Evolutionary conservation across 2,797 vertebrate genomes (phyloP).

Genomic region (Sylvilagus floridanus): DNA sequence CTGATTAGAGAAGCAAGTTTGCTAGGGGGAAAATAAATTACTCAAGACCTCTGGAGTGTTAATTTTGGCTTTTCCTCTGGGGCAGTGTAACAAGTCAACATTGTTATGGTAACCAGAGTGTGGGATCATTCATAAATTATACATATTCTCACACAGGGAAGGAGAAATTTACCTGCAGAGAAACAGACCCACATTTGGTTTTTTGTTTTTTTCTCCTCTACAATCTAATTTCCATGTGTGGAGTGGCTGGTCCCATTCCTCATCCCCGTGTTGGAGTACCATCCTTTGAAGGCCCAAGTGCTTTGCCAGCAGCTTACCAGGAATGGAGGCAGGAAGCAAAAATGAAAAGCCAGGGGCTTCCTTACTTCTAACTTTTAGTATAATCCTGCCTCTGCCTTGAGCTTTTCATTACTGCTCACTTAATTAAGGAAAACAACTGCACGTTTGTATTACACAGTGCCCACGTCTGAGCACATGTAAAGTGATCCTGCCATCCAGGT

Average conservation of each 20-base stretch:
- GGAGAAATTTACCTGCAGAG: slow-evolving; percentile 43
- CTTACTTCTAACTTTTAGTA: slow-evolving; percentile 51
- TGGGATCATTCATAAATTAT: neutral
- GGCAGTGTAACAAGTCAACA: neutral
- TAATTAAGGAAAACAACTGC: slow-evolving; percentile 64
- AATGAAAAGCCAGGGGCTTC: slow-evolving; percentile 50
- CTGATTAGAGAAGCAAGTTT: slow-evolving; percentile 17
- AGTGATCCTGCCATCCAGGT: neutral
- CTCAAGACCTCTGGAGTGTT: neutral
- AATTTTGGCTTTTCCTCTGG: neutral
- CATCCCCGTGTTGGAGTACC: too few species aligned
- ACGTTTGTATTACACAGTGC: slow-evolving; percentile 20
- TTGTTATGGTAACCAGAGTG: slow-evolving; percentile 2
- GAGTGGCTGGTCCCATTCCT: neutral
- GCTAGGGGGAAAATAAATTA: slow-evolving; percentile 19
- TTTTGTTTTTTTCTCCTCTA: neutral
- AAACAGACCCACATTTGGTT: neutral
- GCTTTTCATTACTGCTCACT: slow-evolving; percentile 53
- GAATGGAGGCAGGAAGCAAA: neutral
- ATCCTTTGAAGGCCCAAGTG: neutral
- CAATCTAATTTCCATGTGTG: slow-evolving; percentile 29
- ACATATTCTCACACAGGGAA: slow-evolving; percentile 2
- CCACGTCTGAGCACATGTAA: slow-evolving; percentile 35
- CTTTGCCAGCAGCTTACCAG: slow-evolving; percentile 34
- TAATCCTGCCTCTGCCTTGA: slow-evolving; percentile 48